Evolutionary conservation across 2,888 invertebrate species (phyloP).

Genomic region (Apomyelois bistriatella): DNA sequence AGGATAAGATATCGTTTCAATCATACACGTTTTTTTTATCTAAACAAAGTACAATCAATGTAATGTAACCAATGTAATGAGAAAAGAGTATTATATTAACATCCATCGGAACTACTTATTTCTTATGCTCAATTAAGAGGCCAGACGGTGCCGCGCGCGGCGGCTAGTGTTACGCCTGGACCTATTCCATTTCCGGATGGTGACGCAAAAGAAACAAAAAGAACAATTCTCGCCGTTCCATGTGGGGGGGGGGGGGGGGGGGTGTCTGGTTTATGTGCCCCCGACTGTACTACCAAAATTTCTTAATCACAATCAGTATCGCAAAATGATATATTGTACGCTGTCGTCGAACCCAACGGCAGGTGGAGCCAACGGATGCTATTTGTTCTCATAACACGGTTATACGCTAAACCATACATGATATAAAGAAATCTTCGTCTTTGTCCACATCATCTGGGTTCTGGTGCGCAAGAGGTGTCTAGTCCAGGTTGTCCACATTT

Average conservation of each 20-base stretch:
- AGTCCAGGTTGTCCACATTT: no score
- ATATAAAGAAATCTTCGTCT: no score
- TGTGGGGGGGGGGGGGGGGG: not conserved
- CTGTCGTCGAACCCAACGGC: no score
- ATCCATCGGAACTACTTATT: not conserved
- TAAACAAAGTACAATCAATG: not conserved
- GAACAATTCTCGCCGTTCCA: constrained; percentile 17
- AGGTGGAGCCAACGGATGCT: no score
- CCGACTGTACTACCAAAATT: no score
- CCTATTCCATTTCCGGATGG: constrained; percentile 35
- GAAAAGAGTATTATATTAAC: constrained; percentile 15
- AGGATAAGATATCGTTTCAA: not conserved
- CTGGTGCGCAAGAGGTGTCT: no score
- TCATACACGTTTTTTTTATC: not conserved
- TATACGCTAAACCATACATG: no score
- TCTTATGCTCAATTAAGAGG: constrained; percentile 26
- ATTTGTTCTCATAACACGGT: no score
- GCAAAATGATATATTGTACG: no score
- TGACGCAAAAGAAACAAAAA: constrained; percentile 21
- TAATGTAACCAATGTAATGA: not conserved
- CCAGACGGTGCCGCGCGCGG: constrained; percentile 5
- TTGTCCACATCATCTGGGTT: no score
- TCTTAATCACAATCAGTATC: no score
- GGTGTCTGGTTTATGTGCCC: no score
- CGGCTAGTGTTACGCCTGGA: constrained; percentile 20